Percentiles rank a stretch among this genome's conserved stretches.
Evolutionary conservation across 30 jellyfish, hydroid and myxozoan genomes (phyloP).

Genomic region (Hydractinia symbiolongicarpus): DNA sequence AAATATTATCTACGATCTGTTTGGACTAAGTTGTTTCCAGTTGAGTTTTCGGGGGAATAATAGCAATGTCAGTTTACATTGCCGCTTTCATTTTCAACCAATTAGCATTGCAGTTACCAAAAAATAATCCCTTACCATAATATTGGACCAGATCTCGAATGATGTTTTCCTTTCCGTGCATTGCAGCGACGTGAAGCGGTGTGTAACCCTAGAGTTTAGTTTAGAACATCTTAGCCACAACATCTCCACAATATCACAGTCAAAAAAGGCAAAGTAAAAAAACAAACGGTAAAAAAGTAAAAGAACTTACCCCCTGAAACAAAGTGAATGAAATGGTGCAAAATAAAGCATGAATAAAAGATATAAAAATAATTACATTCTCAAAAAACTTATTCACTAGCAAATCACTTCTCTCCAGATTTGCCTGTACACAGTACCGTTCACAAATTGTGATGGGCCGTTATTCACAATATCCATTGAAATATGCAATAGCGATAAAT

Average conservation of each 20-base stretch:
- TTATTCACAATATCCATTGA: too few relatives aligned
- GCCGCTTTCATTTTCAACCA: background rate
- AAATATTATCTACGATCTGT: too few relatives aligned
- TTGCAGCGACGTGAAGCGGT: slow-evolving; percentile 31
- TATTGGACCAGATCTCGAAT: slow-evolving; percentile 24
- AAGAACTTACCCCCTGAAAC: slow-evolving; percentile 4
- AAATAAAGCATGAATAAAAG: too few relatives aligned
- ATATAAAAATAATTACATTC: too few relatives aligned
- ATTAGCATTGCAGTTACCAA: background rate
- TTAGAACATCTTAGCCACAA: background rate
- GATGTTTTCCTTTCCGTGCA: slow-evolving; percentile 19
- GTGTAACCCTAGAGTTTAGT: slow-evolving; percentile 20
- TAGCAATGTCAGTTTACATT: background rate
- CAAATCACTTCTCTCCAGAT: too few relatives aligned
- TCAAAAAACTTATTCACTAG: too few relatives aligned
- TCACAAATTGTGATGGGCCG: too few relatives aligned
- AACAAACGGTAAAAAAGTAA: background rate
- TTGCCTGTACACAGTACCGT: too few relatives aligned
- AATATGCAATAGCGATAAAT: too few relatives aligned
- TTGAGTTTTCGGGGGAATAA: too few relatives aligned
- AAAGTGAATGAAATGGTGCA: too few relatives aligned
- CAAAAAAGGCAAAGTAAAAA: background rate
- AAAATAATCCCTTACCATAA: slow-evolving; percentile 7
- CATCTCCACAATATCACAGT: background rate
- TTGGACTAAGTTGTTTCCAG: too few relatives aligned